Base-by-base conservation (phyloP, 2,113 vertebrate species). In the Hemicordylus capensis region DNA sequence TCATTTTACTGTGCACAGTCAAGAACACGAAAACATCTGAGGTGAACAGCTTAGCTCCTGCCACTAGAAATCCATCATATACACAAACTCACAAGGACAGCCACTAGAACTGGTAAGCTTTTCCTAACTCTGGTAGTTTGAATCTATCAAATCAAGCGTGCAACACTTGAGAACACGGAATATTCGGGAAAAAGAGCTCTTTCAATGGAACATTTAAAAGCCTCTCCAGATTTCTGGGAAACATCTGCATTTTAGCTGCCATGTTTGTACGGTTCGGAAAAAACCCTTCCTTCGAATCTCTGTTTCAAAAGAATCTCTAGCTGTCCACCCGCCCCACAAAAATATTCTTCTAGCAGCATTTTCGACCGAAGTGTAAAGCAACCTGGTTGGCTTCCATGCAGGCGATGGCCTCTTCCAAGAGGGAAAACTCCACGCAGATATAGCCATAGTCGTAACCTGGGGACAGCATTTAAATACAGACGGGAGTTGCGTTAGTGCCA, bases 401-500 rank as follows among this genome's bases (percentile, higher is more conserved):
- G 99, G 98, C 97, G 98, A 99, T 98, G 97, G 99, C 99, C 98
- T 99, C 99, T 98, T 99, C 98, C 98, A 99, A 98, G 98, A 99
- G 98, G 98, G 98, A 99, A 99, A 99, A 99, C 97, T 99, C 98
- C 99, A 99, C 98, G 99, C 98, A 99, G 99, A 98, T 98, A 98
- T 98, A 99, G 98, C 99, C 98, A 98, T 98, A 98, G 99, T 99
- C 99, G 98, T 99, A 99, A 99, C 99, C 99, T 99, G 98, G 99
- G 98, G 98, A 99, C 98, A 99, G 99, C 98, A 99, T 99, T 99
- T 99, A 98, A 99, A 99, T 99, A 99, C 98, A 99, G 98, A 99
- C 98, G 98, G 98, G 98, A 97, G 97, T 98, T 98, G 97, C 97
- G 98, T 99, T 99, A 99, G 98, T 99, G 97, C 97, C 92, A 92